phyloP scores from a whole-genome alignment of 2,797 vertebrate species.

The Pogoniulus pusillus region DNA sequence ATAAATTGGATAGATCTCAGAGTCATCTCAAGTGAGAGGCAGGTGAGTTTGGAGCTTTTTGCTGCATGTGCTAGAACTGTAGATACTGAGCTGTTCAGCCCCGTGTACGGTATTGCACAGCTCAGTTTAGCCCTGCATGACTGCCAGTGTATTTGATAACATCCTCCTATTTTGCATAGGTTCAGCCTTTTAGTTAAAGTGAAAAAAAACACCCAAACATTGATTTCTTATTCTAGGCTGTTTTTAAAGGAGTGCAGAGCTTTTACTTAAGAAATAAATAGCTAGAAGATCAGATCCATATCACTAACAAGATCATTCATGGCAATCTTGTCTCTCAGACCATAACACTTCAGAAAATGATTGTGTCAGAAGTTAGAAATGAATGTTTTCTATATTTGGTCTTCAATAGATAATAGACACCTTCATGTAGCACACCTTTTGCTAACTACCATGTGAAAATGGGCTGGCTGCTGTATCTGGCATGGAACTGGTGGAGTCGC shows the following conservation, averaged over 20 bases:
- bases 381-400: not conserved
- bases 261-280: not conserved
- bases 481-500: not conserved
- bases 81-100: not conserved
- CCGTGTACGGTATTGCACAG: not conserved
- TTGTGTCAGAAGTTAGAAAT: not conserved
- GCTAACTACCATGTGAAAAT: not conserved
- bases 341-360: not conserved
- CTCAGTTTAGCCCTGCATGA: not conserved
- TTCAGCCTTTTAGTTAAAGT: not conserved
- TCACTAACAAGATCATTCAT: not conserved
- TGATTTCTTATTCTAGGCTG: not conserved
- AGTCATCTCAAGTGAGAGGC: not conserved
- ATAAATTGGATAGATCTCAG: not conserved
- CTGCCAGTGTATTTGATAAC: not conserved
- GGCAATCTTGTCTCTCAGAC: not conserved
- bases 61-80: not conserved
- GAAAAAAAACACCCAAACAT: not conserved
- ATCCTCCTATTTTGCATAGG: not conserved
- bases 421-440: not conserved
- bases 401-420: not conserved
- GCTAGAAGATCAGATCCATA: not conserved
- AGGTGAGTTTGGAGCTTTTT: constrained; percentile 1
- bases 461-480: not conserved
- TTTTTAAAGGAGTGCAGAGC: not conserved